These are phyloP conservation scores for Sturnus vulgaris DNA, from an alignment of 2,113 vertebrate genomes.

Conservation along the genomic window DNA sequence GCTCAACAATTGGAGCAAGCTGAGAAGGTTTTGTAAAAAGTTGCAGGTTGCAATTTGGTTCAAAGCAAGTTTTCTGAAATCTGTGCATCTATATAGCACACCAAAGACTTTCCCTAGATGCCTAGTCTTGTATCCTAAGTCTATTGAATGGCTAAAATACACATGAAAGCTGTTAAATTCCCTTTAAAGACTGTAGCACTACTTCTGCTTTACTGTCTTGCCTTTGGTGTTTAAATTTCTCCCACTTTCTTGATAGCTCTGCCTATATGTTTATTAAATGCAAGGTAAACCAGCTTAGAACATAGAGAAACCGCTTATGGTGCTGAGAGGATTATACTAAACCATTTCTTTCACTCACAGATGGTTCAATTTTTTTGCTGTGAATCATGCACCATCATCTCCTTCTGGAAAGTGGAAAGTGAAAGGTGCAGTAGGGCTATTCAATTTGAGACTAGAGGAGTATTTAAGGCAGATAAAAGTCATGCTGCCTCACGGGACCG, in stretches of 20 bases:
- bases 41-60: not conserved
- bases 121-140: not conserved
- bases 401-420: not conserved
- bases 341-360: not conserved
- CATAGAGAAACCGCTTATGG: not conserved
- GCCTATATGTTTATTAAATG: not conserved
- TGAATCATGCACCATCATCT: fast-evolving
- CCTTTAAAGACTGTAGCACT: not conserved
- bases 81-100: not conserved
- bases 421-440: not conserved
- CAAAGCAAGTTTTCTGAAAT: not conserved
- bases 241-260: not conserved
- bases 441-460: not conserved
- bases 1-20: not conserved
- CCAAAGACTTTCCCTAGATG: not conserved
- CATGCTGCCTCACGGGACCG: not conserved
- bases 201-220: not conserved
- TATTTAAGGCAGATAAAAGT: not conserved
- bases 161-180: not conserved
- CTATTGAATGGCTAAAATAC: not conserved
- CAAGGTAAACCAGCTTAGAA: not conserved
- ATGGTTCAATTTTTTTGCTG: not conserved
- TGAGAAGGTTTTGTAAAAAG: not conserved
- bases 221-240: not conserved
- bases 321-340: not conserved